Evolutionary conservation across 1,140 invertebrate genomes (phyloP).

Genomic region (Aphelenchoides besseyi): DNA sequence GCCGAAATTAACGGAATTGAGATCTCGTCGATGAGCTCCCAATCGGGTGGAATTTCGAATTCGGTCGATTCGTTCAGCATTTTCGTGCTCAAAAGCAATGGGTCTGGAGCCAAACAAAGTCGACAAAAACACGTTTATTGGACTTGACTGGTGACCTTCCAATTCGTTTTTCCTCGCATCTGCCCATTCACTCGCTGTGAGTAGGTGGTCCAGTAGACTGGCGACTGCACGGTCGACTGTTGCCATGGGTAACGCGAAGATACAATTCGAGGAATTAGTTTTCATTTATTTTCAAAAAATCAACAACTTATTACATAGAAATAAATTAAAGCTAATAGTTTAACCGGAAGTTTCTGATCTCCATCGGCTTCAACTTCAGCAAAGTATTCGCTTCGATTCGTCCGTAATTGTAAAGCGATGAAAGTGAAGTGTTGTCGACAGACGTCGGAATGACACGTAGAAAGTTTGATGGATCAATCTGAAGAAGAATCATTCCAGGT

Average conservation of each 20-base stretch:
- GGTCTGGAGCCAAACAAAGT: not conserved
- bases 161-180: no score
- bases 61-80: conserved; percentile 7
- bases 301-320: not conserved
- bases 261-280: not conserved
- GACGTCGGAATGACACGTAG: not conserved
- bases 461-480: no score
- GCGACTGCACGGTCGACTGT: not conserved
- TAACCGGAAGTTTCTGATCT: not conserved
- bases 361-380: not conserved
- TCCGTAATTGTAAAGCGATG: not conserved
- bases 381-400: not conserved
- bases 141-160: not conserved
- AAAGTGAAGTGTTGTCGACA: not conserved
- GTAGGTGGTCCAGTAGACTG: no score
- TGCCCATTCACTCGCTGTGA: no score
- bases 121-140: not conserved
- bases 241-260: not conserved
- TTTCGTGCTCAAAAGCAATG: no score
- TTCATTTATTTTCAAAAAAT: not conserved
- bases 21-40: conserved; percentile 20
- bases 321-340: not conserved
- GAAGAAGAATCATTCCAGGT: no score
- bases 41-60: conserved; percentile 15
- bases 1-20: not conserved